Evolutionary conservation across 2,797 vertebrate genomes (phyloP).

Genomic region (Zenarchopterus dispar): DNA sequence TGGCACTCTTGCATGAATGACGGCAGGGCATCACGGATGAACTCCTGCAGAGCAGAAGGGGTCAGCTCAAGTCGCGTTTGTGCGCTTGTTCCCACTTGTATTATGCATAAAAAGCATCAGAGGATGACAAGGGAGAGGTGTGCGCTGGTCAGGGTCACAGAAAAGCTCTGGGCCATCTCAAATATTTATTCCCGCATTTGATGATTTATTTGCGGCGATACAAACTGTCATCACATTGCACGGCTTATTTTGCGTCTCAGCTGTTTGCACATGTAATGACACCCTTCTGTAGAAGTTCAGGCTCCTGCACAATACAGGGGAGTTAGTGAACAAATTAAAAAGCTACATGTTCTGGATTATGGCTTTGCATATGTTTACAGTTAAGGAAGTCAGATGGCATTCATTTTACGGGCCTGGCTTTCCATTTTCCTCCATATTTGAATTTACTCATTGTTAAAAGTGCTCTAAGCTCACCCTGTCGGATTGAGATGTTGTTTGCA

Average conservation of each 20-base stretch:
- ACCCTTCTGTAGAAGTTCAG: no score
- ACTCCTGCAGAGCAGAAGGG: conserved; percentile 53
- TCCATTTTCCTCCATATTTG: conserved; percentile 50
- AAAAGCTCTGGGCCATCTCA: neutral
- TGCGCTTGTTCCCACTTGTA: conserved; percentile 60
- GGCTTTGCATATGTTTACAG: neutral
- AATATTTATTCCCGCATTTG: no score
- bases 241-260: no score
- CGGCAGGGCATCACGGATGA: conserved; percentile 49
- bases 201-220: no score
- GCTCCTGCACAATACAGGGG: no score
- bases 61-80: conserved; percentile 52
- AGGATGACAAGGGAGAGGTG: conserved; percentile 26
- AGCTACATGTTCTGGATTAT: neutral
- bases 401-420: conserved; percentile 46
- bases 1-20: conserved; percentile 56
- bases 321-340: neutral
- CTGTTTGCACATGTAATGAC: no score
- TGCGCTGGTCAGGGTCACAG: neutral
- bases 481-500: conserved; percentile 21
- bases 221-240: no score
- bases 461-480: conserved; percentile 39
- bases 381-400: neutral
- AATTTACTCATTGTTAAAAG: conserved; percentile 62
- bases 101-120: conserved; percentile 25